phyloP scores from a whole-genome alignment of 2,888 invertebrate genomes.

The Orchesellides sinensis region DNA sequence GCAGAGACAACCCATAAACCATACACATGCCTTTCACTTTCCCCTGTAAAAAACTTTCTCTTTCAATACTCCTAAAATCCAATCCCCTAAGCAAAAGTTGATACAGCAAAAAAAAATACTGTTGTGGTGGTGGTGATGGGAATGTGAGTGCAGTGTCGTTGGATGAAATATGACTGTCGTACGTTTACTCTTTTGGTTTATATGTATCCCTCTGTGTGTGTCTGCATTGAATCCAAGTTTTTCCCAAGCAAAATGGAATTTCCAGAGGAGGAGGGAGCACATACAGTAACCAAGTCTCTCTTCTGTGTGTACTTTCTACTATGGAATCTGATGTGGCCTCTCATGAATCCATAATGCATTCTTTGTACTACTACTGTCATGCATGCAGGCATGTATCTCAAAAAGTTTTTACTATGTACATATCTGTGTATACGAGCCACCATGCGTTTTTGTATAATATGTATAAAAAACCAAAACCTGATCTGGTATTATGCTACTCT shows the following conservation, averaged over 20 bases:
- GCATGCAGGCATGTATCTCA: not conserved
- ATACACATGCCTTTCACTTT: not conserved
- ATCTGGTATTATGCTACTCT: too few relatives aligned
- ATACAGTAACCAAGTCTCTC: too few relatives aligned
- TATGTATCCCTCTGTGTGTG: too few relatives aligned
- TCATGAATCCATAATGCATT: conserved; percentile 67
- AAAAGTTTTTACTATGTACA: too few relatives aligned
- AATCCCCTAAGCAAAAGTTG: too few relatives aligned
- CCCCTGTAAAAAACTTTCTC: not conserved
- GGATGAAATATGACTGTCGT: conserved; percentile 65
- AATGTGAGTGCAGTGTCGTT: conserved; percentile 57
- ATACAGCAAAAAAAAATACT: not conserved
- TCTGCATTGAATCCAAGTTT: not conserved
- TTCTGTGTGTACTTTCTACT: conserved; percentile 8
- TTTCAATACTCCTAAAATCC: not conserved
- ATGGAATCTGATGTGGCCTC: conserved; percentile 38
- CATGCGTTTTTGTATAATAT: too few relatives aligned
- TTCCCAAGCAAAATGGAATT: conserved; percentile 51
- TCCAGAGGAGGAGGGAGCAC: not conserved
- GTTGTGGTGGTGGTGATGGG: conserved; percentile 24
- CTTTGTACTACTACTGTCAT: not conserved
- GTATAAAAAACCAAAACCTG: too few relatives aligned
- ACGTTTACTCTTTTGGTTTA: too few relatives aligned
- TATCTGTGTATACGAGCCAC: too few relatives aligned
- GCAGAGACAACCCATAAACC: too few relatives aligned